These are phyloP conservation scores for Lepidochrysops patricia DNA, from an alignment of 2,888 invertebrate species.

Conservation along the genomic window DNA sequence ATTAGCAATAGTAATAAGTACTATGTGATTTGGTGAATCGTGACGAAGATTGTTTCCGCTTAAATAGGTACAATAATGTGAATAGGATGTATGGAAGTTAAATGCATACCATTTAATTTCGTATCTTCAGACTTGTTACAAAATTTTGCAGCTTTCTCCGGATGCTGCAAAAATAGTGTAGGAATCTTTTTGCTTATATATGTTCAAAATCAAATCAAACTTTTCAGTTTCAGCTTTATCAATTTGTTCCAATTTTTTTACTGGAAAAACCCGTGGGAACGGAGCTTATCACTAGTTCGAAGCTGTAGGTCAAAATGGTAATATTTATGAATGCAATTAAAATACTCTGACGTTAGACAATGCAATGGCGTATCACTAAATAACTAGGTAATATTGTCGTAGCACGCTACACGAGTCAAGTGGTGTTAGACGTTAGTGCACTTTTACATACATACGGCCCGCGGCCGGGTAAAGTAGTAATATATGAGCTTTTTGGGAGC, in stretches of 20 bases:
- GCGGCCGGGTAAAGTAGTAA: too few species aligned
- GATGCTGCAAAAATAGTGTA: too few species aligned
- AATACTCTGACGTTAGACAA: background rate
- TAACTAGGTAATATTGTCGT: background rate
- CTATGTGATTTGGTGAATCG: background rate
- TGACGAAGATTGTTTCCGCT: background rate
- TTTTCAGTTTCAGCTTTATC: too few species aligned
- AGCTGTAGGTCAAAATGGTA: too few species aligned
- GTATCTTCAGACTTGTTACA: too few species aligned
- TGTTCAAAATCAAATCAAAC: background rate
- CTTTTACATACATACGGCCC: too few species aligned
- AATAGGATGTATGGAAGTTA: background rate
- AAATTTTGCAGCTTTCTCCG: too few species aligned
- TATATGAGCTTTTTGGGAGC: too few species aligned
- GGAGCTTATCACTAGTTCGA: too few species aligned
- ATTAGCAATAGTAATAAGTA: constrained; percentile 1
- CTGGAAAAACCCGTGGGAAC: too few species aligned
- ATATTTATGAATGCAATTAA: background rate
- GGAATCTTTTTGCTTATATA: background rate
- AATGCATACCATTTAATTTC: too few species aligned
- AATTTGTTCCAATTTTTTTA: too few species aligned
- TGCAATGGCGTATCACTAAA: background rate
- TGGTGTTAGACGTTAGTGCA: background rate
- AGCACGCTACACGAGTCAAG: background rate
- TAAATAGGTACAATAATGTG: background rate